These are phyloP conservation scores for Spodoptera litura DNA, from an alignment of 1,140 invertebrate species.

Conservation along the genomic window DNA sequence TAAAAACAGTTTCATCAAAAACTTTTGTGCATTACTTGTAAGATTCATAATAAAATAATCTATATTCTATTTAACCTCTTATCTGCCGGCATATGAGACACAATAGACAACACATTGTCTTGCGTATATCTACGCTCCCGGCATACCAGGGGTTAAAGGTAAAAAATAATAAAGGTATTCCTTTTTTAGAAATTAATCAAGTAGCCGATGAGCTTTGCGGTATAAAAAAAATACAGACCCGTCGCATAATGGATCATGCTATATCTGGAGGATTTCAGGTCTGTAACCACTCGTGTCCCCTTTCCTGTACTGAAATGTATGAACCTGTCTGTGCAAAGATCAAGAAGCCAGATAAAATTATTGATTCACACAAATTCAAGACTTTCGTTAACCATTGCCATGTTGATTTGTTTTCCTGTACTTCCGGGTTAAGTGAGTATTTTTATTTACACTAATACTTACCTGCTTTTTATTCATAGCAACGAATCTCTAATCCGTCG, in stretches of 20 bases:
- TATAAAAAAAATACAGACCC: conserved; percentile 51
- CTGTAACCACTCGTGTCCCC: conserved; percentile 78
- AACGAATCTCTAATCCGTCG: no score
- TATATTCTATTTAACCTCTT: no score
- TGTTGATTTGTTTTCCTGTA: conserved; percentile 75
- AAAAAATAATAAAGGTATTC: conserved; percentile 11
- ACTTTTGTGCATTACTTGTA: no score
- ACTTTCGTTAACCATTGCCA: conserved; percentile 81
- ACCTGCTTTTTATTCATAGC: neutral
- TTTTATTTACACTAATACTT: neutral
- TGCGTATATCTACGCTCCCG: no score
- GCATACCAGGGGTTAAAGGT: no score
- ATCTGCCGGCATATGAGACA: no score
- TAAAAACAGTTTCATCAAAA: no score
- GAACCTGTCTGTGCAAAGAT: conserved; percentile 75
- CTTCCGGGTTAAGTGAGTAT: conserved; percentile 74
- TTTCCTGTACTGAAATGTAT: conserved; percentile 73
- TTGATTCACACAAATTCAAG: no score
- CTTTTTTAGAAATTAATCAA: conserved; percentile 59
- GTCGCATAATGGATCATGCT: conserved; percentile 66
- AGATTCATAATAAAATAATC: no score
- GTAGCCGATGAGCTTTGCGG: conserved; percentile 58
- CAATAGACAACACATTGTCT: no score
- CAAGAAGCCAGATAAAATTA: conserved; percentile 55
- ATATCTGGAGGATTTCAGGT: conserved; percentile 70